phyloP scores from a whole-genome alignment of 2,888 invertebrate species.

The Acrobasis consociella region DNA sequence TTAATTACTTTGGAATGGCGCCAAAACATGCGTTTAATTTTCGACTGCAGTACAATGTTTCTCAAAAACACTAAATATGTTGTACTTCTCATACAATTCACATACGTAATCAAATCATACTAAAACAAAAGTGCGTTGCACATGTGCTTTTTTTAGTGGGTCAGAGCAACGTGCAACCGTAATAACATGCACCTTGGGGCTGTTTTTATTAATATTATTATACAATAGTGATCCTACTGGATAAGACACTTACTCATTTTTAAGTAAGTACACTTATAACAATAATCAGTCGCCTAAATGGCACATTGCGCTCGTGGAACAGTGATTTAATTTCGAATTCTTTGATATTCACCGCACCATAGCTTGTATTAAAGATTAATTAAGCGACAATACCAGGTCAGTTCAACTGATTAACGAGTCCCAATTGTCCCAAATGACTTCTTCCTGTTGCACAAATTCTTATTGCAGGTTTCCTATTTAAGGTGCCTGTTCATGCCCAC shows the following conservation, averaged over 20 bases:
- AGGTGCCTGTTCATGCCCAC: neutral
- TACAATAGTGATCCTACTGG: no score
- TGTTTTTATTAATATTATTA: no score
- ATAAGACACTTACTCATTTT: no score
- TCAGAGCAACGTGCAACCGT: neutral
- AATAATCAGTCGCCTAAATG: no score
- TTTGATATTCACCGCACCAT: no score
- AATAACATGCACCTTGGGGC: neutral
- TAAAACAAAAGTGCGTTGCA: neutral
- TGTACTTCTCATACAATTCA: no score
- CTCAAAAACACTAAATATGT: neutral
- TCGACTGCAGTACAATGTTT: neutral
- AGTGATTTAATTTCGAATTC: no score
- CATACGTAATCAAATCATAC: no score
- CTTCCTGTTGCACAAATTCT: slow-evolving; percentile 22
- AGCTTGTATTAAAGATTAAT: neutral
- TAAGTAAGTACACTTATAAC: no score
- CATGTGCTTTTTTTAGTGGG: neutral
- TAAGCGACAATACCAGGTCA: slow-evolving; percentile 13
- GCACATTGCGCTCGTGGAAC: no score
- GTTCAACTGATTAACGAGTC: slow-evolving; percentile 7
- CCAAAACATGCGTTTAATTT: neutral
- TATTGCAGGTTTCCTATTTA: slow-evolving; percentile 20
- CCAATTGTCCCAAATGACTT: slow-evolving; percentile 19
- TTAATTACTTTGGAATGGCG: neutral